Evolutionary conservation across 2,888 invertebrate species (phyloP).

Genomic region (Itoplectis maculator): DNA sequence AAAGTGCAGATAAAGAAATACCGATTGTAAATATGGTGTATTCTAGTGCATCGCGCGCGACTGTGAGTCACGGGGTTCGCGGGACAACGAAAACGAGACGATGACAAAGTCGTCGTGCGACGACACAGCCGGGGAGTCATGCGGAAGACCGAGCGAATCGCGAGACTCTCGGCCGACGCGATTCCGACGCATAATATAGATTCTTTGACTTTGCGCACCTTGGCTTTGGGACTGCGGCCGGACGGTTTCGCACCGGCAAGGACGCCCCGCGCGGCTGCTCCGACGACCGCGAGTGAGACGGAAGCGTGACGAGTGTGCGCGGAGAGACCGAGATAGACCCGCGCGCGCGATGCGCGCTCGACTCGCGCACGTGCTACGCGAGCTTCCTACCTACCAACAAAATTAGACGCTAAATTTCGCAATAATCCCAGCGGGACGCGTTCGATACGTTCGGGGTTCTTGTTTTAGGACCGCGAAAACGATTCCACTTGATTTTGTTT

Average conservation of each 20-base stretch:
- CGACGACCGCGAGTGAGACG: constrained; percentile 19
- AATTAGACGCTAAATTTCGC: constrained; percentile 63
- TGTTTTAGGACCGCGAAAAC: not conserved
- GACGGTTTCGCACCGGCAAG: constrained; percentile 23
- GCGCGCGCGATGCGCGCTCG: constrained; percentile 44
- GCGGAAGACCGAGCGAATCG: constrained; percentile 23
- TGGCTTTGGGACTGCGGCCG: constrained; percentile 60
- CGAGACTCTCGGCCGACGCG: not conserved
- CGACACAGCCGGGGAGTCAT: constrained; percentile 10
- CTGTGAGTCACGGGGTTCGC: constrained; percentile 32
- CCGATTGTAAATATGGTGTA: not conserved
- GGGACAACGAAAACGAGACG: constrained; percentile 20
- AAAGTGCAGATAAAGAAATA: constrained; percentile 33
- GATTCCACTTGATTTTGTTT: not conserved
- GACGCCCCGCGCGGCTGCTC: constrained; percentile 22
- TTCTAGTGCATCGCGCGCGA: not conserved
- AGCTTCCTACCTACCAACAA: constrained; percentile 50
- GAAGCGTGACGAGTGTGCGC: constrained; percentile 29
- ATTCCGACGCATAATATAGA: constrained; percentile 36
- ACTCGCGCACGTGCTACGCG: constrained; percentile 41
- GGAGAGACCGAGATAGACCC: constrained; percentile 13
- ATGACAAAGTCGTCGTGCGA: not conserved
- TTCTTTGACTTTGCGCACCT: constrained; percentile 46
- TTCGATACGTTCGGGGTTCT: not conserved
- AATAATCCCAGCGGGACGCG: constrained; percentile 7